Evolutionary conservation across 2,113 vertebrate genomes (phyloP), one percentile per base, ranked within the genome.

Genomic region (Notothenia rossii): DNA sequence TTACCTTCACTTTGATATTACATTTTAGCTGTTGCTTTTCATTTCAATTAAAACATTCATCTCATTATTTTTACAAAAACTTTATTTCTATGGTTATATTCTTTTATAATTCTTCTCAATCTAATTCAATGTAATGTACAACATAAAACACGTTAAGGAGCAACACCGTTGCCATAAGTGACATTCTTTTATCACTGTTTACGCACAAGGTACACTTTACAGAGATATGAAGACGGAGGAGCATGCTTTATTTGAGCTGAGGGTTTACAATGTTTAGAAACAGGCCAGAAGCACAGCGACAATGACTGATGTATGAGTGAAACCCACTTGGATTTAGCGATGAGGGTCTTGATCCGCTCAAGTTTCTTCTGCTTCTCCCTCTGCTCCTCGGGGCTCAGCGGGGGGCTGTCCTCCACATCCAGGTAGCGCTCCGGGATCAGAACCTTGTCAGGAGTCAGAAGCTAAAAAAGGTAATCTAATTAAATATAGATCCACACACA

Each of bases 361-460:
- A 99, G 95, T 80, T 99, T 99, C 94, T 96, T 98, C 94, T 98
- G 96, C 91, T 99, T 99, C 88, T 98, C 98, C 87, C 94, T 96
- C 90, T 96, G 86, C 88, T 99, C 98, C 92, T 98, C 98, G 0
- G 97, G 97, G 81, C 98, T 99, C 45, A 99, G 94, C 0, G 97
- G 97, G 0, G 82, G 82, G 20, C 93, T 94, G 0, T 97, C 96
- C 75, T 98, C 97, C 68, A 95, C 68, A 5, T 98, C 97, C 33
- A 97, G 62, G 80, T 98, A 97, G 7, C 97, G 93, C 76, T 98
- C 98, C 0, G 97, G 97, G 83, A 98, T 98, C 85, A 97, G 56
- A 67, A 98, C 95, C 89, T 98, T 97, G 73, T 98, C 96, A 0
- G 97, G 96, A 0, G 95, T 95, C 70, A 95, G 95, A 48, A 98